A percentile compares a stretch with the other conserved stretches of the same genome.
These are phyloP conservation scores for Aphelinus atriplicis DNA, from an alignment of 1,140 invertebrate species.

Conservation along the genomic window DNA sequence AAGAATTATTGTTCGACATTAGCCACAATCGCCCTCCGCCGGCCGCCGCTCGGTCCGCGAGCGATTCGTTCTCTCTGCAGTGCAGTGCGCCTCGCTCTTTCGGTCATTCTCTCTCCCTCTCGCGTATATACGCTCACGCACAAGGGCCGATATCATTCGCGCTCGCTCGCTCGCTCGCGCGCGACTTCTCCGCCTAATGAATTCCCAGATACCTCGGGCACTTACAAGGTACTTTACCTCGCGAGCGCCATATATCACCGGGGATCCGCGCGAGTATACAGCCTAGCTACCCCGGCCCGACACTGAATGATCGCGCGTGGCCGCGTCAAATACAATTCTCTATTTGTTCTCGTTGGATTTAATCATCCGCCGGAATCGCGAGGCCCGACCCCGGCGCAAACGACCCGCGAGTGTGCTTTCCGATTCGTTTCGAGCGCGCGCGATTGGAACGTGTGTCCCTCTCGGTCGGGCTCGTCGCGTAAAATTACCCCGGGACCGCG, in stretches of 20 bases:
- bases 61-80: conserved; percentile 5
- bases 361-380: neutral
- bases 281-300: conserved; percentile 8
- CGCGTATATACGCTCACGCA: neutral
- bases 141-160: conserved; percentile 27
- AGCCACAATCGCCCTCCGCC: conserved; percentile 29
- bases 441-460: neutral
- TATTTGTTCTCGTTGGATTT: conserved; percentile 24
- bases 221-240: conserved; percentile 19
- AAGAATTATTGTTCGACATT: conserved; percentile 47
- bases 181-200: conserved; percentile 18
- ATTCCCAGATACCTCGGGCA: conserved; percentile 30
- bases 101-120: neutral
- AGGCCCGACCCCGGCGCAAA: too few species aligned
- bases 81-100: neutral
- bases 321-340: conserved; percentile 16
- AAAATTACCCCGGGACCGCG: too few species aligned
- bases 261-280: neutral
- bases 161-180: neutral
- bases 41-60: neutral
- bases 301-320: conserved; percentile 10
- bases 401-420: neutral
- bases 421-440: neutral
- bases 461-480: neutral
- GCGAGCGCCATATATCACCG: conserved; percentile 13